Evolutionary conservation across 1,140 invertebrate genomes (phyloP).

Genomic region (Rhysida immarginata): DNA sequence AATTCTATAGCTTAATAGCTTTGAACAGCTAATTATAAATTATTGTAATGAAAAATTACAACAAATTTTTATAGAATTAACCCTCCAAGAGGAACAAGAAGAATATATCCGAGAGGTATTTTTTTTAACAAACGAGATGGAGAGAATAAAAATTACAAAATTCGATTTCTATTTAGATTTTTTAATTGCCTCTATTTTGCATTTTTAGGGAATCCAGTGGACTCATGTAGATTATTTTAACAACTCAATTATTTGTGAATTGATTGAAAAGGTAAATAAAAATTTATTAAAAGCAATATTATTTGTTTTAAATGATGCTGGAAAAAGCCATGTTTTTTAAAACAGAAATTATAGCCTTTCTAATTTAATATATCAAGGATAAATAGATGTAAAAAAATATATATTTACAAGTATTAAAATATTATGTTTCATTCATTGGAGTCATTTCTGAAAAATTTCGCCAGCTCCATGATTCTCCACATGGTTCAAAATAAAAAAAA

Average conservation of each 20-base stretch:
- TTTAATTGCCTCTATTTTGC: not conserved
- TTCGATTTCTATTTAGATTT: not conserved
- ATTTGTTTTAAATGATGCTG: not conserved
- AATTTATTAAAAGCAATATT: not conserved
- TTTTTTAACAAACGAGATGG: too few species aligned
- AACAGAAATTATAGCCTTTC: too few species aligned
- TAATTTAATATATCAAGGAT: too few species aligned
- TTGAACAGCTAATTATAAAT: conserved; percentile 70
- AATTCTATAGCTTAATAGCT: conserved; percentile 30
- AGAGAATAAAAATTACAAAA: not conserved
- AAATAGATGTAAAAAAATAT: too few species aligned
- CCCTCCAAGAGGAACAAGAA: conserved; percentile 64
- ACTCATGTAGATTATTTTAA: conserved; percentile 40
- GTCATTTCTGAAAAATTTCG: too few species aligned
- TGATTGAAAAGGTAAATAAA: conserved; percentile 28
- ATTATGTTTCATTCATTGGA: too few species aligned
- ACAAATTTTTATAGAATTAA: conserved; percentile 48
- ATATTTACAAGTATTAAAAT: too few species aligned
- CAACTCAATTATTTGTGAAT: conserved; percentile 25
- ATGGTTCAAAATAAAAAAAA: too few species aligned
- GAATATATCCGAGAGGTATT: conserved; percentile 53
- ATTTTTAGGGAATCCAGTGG: conserved; percentile 44
- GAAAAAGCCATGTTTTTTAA: too few species aligned
- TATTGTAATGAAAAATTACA: conserved; percentile 82
- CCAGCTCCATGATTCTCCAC: too few species aligned